Evolutionary conservation across 1,140 invertebrate genomes (phyloP), one percentile per base, ranked within the genome.

Genomic region (Drosophila sulfurigaster): DNA sequence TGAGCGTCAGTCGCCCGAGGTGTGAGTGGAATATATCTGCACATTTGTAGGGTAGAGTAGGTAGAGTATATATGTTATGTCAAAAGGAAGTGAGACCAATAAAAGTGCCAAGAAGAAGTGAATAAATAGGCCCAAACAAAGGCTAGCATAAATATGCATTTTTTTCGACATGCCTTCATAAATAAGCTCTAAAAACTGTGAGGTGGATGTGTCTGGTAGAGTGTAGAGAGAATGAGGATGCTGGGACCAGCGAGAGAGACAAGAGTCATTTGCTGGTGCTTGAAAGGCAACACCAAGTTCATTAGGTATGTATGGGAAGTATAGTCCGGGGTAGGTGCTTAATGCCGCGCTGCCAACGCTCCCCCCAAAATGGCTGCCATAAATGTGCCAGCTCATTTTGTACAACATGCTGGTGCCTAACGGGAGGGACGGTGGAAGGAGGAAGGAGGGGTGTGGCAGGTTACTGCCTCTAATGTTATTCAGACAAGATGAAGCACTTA

Each of bases 401-500:
- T 52, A 49, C 59, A 68, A 48, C 45, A 63, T n/a, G 16, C 4
- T 20, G 41, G 51, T 25, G 20, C 20, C 20, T 3, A 25, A 25
- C 10, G 35, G 35, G 1, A 1, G 8, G 3, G 15, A 41, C 10
- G 28, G 46, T 25, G 41, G 38, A 30, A 15, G 43, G 25, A 1
- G 28, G 25, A 2, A 1, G 6, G 5, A 5, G 54, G 46, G 38
- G 41, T 30, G 45, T 62, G 57, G 43, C 81, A 63, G 65, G 64
- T 77, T 58, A 25, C 70, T 81, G 78, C 65, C 79, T 69, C 74
- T 76, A 87, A 87, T 87, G 77, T 87, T 87, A 87, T 87, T 83
- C 77, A 87, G 83, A 87, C 83, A 87, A 88, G 83, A 87, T 87
- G 83, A 87, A 87, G 83, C 83, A 87, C 83, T 87, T 87, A 87